These are phyloP conservation scores for Taenaris catops DNA, from an alignment of 2,888 invertebrate species.

Conservation along the genomic window DNA sequence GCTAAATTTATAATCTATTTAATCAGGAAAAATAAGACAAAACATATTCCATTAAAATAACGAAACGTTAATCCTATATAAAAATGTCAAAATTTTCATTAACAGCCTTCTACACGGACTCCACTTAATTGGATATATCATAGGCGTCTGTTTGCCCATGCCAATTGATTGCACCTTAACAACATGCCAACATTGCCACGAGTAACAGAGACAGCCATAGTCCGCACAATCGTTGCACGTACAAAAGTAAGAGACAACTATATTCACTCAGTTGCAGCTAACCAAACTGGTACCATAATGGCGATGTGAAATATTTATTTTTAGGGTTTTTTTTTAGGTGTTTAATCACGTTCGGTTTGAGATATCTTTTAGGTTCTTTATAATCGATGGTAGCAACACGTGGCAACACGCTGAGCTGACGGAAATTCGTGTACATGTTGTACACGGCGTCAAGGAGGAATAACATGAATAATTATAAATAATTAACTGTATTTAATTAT, in stretches of 20 bases:
- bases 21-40: neutral
- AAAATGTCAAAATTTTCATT: conserved; percentile 28
- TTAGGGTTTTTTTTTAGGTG: conserved; percentile 56
- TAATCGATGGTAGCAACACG: conserved; percentile 9
- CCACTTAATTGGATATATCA: conserved; percentile 79
- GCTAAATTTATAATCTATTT: too few species aligned
- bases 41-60: too few species aligned
- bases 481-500: too few species aligned
- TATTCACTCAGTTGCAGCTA: conserved; percentile 19
- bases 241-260: conserved; percentile 33
- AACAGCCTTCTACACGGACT: conserved; percentile 37
- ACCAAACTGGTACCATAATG: conserved; percentile 37
- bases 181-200: conserved; percentile 72
- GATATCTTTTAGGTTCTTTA: conserved; percentile 7
- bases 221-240: neutral
- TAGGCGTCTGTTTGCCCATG: conserved; percentile 80
- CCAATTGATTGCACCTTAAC: conserved; percentile 80
- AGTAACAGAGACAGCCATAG: conserved; percentile 38
- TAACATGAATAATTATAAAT: too few species aligned
- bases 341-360: conserved; percentile 45
- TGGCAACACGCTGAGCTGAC: too few species aligned
- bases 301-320: conserved; percentile 60
- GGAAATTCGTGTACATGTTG: too few species aligned
- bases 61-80: too few species aligned
- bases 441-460: too few species aligned